These are phyloP conservation scores for Aphelenchoides avenae DNA, from an alignment of 1,140 invertebrate genomes.

Conservation along the genomic window DNA sequence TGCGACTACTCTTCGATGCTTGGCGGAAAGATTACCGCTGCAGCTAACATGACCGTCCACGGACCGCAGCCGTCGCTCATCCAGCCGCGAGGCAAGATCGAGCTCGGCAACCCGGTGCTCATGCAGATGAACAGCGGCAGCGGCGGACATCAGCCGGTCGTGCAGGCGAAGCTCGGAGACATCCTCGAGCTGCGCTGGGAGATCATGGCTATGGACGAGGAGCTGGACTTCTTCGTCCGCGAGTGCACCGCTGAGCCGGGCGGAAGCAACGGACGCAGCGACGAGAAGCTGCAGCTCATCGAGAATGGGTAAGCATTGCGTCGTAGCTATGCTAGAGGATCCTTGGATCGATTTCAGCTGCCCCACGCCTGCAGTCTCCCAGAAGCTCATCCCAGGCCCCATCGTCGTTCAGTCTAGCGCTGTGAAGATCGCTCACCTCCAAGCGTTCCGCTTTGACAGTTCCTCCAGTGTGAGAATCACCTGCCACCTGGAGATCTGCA, in stretches of 20 bases:
- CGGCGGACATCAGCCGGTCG: constrained; percentile 41
- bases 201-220: constrained; percentile 60
- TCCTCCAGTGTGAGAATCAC: constrained; percentile 52
- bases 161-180: constrained; percentile 57
- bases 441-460: constrained; percentile 58
- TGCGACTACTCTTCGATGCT: constrained; percentile 54
- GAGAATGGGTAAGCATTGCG: constrained; percentile 38
- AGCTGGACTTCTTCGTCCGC: constrained; percentile 57
- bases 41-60: constrained; percentile 57
- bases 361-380: constrained; percentile 57
- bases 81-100: constrained; percentile 58
- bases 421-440: constrained; percentile 56
- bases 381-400: constrained; percentile 57
- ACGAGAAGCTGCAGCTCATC: constrained; percentile 53
- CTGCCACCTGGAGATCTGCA: constrained; percentile 56
- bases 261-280: constrained; percentile 16
- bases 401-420: constrained; percentile 44
- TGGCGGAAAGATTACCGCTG: constrained; percentile 52
- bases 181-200: constrained; percentile 59
- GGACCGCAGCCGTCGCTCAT: constrained; percentile 56
- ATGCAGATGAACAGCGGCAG: constrained; percentile 52
- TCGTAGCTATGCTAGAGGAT: neutral
- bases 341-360: constrained; percentile 26
- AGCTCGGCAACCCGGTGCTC: constrained; percentile 57
- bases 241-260: constrained; percentile 56